These are phyloP conservation scores for Alexandromys fortis DNA, from an alignment of 2,113 vertebrate species.

Conservation along the genomic window DNA sequence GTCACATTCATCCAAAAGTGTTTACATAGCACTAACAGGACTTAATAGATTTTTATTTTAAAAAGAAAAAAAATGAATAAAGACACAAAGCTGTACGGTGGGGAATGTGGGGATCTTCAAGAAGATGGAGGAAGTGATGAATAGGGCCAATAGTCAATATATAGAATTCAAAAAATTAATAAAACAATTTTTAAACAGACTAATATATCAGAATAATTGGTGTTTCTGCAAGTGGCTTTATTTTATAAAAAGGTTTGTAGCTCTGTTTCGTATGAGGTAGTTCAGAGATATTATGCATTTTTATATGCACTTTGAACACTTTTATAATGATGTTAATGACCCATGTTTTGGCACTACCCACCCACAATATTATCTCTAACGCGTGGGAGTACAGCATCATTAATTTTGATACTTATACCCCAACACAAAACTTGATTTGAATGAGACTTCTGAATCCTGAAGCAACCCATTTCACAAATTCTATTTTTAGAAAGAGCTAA, in stretches of 20 bases:
- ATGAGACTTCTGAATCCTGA: constrained; percentile 67
- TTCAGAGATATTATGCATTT: constrained; percentile 1
- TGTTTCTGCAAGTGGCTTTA: background rate
- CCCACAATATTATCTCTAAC: background rate
- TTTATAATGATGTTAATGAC: background rate
- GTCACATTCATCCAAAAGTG: background rate
- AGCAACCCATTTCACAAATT: constrained; percentile 59
- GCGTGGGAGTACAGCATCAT: constrained; percentile 13
- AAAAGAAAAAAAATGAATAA: background rate
- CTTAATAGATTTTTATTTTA: background rate
- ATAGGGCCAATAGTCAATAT: background rate
- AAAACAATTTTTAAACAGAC: background rate
- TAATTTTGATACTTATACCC: background rate
- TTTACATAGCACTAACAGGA: background rate
- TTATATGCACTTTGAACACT: constrained; percentile 14
- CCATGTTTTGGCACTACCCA: background rate
- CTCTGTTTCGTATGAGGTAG: background rate
- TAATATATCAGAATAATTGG: background rate
- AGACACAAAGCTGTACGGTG: background rate
- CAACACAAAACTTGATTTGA: constrained; percentile 48
- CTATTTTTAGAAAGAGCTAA: constrained; percentile 79
- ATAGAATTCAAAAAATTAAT: background rate
- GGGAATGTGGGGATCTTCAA: background rate
- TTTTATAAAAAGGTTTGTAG: background rate
- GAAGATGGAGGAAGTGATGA: background rate